These are phyloP conservation scores for Drosophila suboccidentalis DNA, from an alignment of 2,888 invertebrate species.

Conservation along the genomic window DNA sequence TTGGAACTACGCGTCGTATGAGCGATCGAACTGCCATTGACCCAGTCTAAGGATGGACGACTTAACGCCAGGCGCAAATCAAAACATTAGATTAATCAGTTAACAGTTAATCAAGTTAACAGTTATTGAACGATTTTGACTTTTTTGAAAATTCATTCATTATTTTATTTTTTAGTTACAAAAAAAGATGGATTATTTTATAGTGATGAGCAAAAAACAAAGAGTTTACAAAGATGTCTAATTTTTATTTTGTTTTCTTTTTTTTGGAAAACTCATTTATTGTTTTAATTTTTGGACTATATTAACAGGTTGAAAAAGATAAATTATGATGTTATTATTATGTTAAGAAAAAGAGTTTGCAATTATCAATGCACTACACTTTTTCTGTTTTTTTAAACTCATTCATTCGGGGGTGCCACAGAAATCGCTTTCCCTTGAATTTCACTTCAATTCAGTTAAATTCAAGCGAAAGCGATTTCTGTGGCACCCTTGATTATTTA, in stretches of 20 bases:
- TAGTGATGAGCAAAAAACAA: too few relatives aligned
- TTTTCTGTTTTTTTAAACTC: too few relatives aligned
- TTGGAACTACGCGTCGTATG: constrained; percentile 8
- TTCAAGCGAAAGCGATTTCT: too few relatives aligned
- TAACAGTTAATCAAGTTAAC: neutral
- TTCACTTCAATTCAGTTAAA: too few relatives aligned
- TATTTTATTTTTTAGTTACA: neutral
- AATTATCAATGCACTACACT: too few relatives aligned
- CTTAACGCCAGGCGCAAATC: constrained; percentile 16
- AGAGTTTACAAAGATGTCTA: too few relatives aligned
- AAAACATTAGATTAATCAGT: neutral
- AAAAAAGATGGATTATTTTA: neutral
- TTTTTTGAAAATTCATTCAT: neutral
- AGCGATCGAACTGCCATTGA: constrained; percentile 30
- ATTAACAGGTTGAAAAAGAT: too few relatives aligned
- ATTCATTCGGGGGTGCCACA: too few relatives aligned
- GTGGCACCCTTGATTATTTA: too few relatives aligned
- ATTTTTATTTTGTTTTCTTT: too few relatives aligned
- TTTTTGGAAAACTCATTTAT: neutral
- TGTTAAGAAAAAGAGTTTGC: too few relatives aligned
- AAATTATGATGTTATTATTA: neutral
- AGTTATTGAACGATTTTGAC: neutral
- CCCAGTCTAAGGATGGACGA: constrained; percentile 10
- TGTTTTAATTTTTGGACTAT: neutral
- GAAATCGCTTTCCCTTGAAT: too few relatives aligned